Evolutionary conservation across 35 echinoderm and acorn worm genomes (phyloP).

Genomic region (Heliocidaris erythrogramma): DNA sequence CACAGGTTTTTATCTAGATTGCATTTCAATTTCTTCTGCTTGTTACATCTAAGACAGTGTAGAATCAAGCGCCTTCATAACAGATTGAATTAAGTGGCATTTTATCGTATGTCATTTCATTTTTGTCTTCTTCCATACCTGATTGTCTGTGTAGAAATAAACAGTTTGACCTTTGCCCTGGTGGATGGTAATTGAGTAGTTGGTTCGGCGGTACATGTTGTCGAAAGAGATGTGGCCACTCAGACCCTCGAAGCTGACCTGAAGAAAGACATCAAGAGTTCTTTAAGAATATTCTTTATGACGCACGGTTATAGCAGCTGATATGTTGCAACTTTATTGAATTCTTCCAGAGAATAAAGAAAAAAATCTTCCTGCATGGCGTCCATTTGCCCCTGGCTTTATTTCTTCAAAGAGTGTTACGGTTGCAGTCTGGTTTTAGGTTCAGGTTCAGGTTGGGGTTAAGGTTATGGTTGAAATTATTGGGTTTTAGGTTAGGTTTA

Average conservation of each 20-base stretch:
- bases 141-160: slow-evolving; percentile 73
- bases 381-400: too few relatives aligned
- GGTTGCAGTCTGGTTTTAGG: too few relatives aligned
- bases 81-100: background rate
- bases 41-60: too few relatives aligned
- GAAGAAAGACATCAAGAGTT: background rate
- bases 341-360: too few relatives aligned
- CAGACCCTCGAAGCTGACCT: slow-evolving; percentile 86
- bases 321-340: too few relatives aligned
- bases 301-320: too few relatives aligned
- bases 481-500: background rate
- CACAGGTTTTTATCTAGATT: background rate
- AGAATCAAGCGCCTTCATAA: background rate
- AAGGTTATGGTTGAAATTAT: too few relatives aligned
- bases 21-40: too few relatives aligned
- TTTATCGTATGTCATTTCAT: background rate
- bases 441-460: too few relatives aligned
- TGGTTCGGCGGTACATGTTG: slow-evolving; percentile 55
- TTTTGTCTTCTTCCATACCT: slow-evolving; percentile 49
- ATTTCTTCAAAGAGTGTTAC: too few relatives aligned
- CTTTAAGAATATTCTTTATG: too few relatives aligned
- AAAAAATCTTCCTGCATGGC: background rate
- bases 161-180: slow-evolving; percentile 86
- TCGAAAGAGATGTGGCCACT: slow-evolving; percentile 81
- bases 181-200: slow-evolving; percentile 86